These are phyloP conservation scores for Hypena proboscidalis DNA, from an alignment of 2,888 invertebrate species.

Conservation along the genomic window DNA sequence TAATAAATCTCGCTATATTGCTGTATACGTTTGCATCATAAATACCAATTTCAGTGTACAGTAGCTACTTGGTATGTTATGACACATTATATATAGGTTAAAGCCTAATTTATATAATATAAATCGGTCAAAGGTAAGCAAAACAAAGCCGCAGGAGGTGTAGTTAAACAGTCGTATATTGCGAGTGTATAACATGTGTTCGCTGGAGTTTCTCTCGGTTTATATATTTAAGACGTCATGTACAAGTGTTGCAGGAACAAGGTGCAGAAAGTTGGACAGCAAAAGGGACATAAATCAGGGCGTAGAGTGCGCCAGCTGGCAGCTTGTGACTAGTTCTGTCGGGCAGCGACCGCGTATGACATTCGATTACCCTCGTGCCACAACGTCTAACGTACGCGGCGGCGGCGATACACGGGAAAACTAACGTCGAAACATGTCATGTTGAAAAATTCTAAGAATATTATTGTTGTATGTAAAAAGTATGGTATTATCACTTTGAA, in stretches of 20 bases:
- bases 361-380: constrained; percentile 73
- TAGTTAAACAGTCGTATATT: constrained; percentile 27
- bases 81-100: too few relatives aligned
- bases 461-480: too few relatives aligned
- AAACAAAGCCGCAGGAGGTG: constrained; percentile 2
- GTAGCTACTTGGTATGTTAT: too few relatives aligned
- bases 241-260: constrained; percentile 76
- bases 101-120: neutral
- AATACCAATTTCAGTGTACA: too few relatives aligned
- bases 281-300: constrained; percentile 76
- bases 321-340: constrained; percentile 71
- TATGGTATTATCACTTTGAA: too few relatives aligned
- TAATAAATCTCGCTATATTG: too few relatives aligned
- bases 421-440: too few relatives aligned
- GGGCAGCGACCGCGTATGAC: constrained; percentile 74
- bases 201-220: constrained; percentile 52
- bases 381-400: constrained; percentile 25
- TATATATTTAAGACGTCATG: constrained; percentile 76
- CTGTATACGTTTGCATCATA: too few relatives aligned
- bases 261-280: constrained; percentile 81
- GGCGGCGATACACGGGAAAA: constrained; percentile 29
- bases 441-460: too few relatives aligned
- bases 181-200: constrained; percentile 29
- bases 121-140: constrained; percentile 2
- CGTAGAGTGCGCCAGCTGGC: constrained; percentile 66